Percentiles rank a stretch among this genome's conserved stretches.
Evolutionary conservation across 2,113 vertebrate species (phyloP).

Genomic region (Oryzias curvinotus): DNA sequence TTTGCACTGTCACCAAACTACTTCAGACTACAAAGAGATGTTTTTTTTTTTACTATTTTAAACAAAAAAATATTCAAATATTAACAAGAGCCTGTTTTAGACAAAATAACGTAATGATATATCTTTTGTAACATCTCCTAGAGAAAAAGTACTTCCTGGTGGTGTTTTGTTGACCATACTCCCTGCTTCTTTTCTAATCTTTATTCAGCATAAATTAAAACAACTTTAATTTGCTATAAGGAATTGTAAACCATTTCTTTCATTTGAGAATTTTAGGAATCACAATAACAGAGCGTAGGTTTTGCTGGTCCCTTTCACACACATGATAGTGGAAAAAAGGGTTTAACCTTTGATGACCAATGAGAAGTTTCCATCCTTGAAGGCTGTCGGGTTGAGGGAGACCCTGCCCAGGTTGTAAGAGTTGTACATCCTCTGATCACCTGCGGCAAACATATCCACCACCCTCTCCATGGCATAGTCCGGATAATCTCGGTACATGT

Average conservation of each 20-base stretch:
- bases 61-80: no score
- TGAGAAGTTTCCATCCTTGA: conserved; percentile 92
- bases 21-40: not conserved
- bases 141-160: no score
- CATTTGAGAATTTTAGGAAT: no score
- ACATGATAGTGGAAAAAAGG: conserved; percentile 8
- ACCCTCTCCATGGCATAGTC: conserved; percentile 78
- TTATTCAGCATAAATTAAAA: no score
- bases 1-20: not conserved
- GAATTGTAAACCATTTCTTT: no score
- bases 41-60: not conserved
- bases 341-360: conserved; percentile 79
- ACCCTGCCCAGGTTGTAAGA: conserved; percentile 83
- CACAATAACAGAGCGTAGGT: no score
- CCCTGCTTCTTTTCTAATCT: no score
- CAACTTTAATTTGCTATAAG: no score
- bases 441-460: conserved; percentile 90
- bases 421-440: conserved; percentile 88
- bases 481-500: conserved; percentile 73
- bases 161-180: no score
- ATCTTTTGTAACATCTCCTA: no score
- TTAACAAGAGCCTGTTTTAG: no score
- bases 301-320: not conserved
- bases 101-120: no score
- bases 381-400: conserved; percentile 80